Percentiles rank a stretch among this genome's conserved stretches.
These are phyloP conservation scores for Simalia tracyae DNA, from an alignment of 2,797 vertebrate genomes.

Conservation along the genomic window DNA sequence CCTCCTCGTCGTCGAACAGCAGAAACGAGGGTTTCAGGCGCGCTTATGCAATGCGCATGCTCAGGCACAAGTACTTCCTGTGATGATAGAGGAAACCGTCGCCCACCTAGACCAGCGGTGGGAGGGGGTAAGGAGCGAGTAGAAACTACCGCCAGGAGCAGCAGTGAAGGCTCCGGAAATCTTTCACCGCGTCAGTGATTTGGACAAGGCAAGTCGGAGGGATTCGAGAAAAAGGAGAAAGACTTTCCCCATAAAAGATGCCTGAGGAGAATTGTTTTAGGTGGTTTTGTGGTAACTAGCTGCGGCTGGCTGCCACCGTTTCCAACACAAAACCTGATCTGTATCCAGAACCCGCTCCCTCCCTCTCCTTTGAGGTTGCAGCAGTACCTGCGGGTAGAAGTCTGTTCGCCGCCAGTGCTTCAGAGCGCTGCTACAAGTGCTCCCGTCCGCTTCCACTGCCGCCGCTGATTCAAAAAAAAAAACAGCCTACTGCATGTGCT, in stretches of 20 bases:
- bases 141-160: background rate
- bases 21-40: background rate
- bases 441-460: slow-evolving; percentile 35
- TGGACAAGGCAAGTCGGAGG: background rate
- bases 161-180: background rate
- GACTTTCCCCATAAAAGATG: slow-evolving; percentile 47
- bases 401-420: slow-evolving; percentile 23
- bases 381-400: slow-evolving; percentile 34
- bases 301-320: background rate
- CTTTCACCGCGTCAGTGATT: background rate
- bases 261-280: slow-evolving; percentile 71
- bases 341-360: background rate
- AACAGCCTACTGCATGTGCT: slow-evolving; percentile 64
- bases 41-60: slow-evolving; percentile 31
- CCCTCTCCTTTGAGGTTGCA: background rate
- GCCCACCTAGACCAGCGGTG: background rate
- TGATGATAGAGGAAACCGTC: background rate
- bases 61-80: background rate
- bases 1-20: background rate
- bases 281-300: too few species aligned
- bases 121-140: background rate
- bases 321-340: background rate
- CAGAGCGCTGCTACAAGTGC: background rate
- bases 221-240: background rate
- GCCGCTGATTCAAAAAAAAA: slow-evolving; percentile 66